Base-by-base conservation (phyloP, 2,797 vertebrate genomes). In the Hemibagrus guttatus region DNA sequence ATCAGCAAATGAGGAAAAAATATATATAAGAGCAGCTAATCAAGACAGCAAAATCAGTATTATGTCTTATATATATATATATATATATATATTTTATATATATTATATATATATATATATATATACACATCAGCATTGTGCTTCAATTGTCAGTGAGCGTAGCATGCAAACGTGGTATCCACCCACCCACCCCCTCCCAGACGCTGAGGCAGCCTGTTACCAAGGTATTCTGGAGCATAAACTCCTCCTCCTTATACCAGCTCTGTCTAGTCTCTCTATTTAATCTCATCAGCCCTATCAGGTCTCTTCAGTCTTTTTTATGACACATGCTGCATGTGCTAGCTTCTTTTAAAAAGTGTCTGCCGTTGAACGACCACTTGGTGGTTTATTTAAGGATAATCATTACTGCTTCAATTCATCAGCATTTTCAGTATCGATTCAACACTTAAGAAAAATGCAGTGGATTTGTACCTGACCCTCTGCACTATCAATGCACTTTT, bases 151-250 rank as follows among this genome's bases (percentile, higher is more conserved):
- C 85, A 89, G 87, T 85, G 88, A 91, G 90, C 78, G 86, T 84
- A 71, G 74, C 82, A 72, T 79, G 72, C 39, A 58, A 84, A 35
- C 86, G 75, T 76, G 88, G 83, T 31, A 75, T 76, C 68, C 81
- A 58, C 39, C 46, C 63, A 58, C 42, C 78, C 83, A 88, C 90
- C 90, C 94, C 94, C 92, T 92, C 94, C 91, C 59, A 92, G 93
- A 93, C 90, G 92, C 89, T 92, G 93, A 93, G 93, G 93, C 92
- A 93, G 93, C 93, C 93, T 95, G 95, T 96, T 95, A 95, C 95
- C 95, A 95, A 94, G 95, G 95, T 95, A 94, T 94, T 94, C 90
- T 85, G 89, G 92, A 90, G 92, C 92, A 91, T 91, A 90, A 91
- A 88, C 90, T 90, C 89, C 88, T 83, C 89, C 85, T 86, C 81